These are phyloP conservation scores for Cantharis flavilabris DNA, from an alignment of 2,888 invertebrate species.

Conservation along the genomic window DNA sequence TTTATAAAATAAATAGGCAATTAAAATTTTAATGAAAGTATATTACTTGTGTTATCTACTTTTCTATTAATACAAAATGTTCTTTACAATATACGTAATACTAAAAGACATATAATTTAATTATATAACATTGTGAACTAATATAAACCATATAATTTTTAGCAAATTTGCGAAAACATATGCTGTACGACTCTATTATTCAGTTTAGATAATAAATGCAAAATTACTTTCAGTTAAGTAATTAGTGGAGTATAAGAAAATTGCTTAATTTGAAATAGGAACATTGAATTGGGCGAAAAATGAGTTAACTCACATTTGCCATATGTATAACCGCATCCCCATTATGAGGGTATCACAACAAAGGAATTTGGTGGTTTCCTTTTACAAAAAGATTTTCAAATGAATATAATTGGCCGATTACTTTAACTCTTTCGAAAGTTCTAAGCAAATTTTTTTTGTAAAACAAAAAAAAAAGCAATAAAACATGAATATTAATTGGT, in stretches of 20 bases:
- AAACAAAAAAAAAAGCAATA: not conserved
- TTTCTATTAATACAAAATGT: not conserved
- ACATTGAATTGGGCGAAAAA: constrained; percentile 15
- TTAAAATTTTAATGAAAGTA: not conserved
- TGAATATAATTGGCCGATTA: not conserved
- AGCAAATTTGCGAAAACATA: not conserved
- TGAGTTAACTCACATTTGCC: constrained; percentile 14
- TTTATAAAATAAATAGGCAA: not conserved
- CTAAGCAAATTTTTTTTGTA: not conserved
- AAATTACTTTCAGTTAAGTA: constrained; percentile 9
- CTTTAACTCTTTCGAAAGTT: not conserved
- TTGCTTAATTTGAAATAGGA: constrained; percentile 22
- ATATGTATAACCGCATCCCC: constrained; percentile 26
- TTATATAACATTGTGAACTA: not conserved
- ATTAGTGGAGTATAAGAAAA: constrained; percentile 17
- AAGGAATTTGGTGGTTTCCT: constrained; percentile 2
- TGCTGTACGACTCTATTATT: not conserved
- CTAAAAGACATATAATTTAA: not conserved
- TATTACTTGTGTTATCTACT: not conserved
- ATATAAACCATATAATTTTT: not conserved
- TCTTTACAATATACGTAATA: not conserved
- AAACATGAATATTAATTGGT: not conserved
- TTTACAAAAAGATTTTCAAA: not conserved
- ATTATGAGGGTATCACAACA: not conserved
- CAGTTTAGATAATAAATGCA: not conserved